Evolutionary conservation across 2,113 vertebrate genomes (phyloP).

Genomic region (Anarrhichthys ocellatus): DNA sequence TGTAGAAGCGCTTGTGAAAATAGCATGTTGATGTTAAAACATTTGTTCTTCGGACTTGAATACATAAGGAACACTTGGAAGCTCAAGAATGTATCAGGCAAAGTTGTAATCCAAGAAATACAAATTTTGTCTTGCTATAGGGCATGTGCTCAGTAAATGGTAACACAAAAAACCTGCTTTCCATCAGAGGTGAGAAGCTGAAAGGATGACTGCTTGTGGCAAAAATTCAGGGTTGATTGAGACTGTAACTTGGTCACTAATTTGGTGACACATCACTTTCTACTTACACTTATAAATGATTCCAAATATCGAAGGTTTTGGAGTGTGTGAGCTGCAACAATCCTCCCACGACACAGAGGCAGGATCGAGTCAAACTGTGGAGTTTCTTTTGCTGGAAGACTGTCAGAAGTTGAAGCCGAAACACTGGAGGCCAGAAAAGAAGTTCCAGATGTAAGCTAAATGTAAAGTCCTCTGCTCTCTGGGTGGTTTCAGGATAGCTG

Average conservation of each 20-base stretch:
- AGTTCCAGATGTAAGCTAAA: conserved; percentile 41
- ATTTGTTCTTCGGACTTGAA: too few species aligned
- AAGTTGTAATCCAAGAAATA: too few species aligned
- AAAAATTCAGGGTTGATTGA: background rate
- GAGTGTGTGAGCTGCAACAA: background rate
- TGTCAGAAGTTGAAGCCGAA: conserved; percentile 34
- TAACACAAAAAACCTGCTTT: background rate
- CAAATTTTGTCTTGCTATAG: too few species aligned
- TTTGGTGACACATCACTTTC: background rate
- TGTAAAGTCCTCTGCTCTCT: conserved; percentile 35
- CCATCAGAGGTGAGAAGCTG: background rate
- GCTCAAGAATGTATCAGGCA: background rate
- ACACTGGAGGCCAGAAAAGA: conserved; percentile 22
- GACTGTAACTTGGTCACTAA: background rate
- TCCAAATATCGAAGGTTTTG: background rate
- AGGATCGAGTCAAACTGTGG: background rate
- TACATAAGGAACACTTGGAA: background rate
- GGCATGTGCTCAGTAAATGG: background rate
- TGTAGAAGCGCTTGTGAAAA: too few species aligned
- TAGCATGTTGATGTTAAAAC: too few species aligned
- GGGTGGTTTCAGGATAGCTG: conserved; percentile 32
- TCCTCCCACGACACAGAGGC: background rate
- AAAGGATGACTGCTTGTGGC: background rate
- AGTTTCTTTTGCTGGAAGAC: conserved; percentile 19
- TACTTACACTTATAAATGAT: background rate